Base-by-base conservation (phyloP, 2,888 invertebrate genomes). In the Sphaeridia pumilis region DNA sequence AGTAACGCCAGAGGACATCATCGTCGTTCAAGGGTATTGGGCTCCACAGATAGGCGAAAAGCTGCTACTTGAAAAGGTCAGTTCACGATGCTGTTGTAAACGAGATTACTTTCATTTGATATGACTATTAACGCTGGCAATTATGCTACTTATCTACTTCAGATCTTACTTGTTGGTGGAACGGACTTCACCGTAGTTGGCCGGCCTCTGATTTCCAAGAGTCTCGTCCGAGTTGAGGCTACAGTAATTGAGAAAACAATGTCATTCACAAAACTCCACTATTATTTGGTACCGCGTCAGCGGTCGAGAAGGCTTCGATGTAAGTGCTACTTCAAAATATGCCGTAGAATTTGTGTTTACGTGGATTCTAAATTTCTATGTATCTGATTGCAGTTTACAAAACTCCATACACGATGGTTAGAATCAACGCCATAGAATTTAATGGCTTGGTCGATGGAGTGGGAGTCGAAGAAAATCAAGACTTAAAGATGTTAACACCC, bases 191-290 rank as follows among this genome's bases (percentile, higher is more conserved):
- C 87, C 0, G 70, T 92, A 0, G 74, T 89, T 58, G 90, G 92
- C 7, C 72, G 82, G 36, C 90, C 90, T 0, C 64, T 89, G 10
- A 74, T 92, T 1, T 82, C 84, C 65, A 74, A 77, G 17, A 84
- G 82, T 14, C 69, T 87, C 43, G 83, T 86, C 0, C 74, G 78
- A 60, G 77, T 92, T 0, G 79, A 82, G 55, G 90, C 86, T 0
- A 88, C 87, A 21, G 76, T 89, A 0, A 80, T 89, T 46, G 87
- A 88, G 52, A 88, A 88, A 70, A 83, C 83, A 0, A 71, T 88
- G 12, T 83, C 85, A 0, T 83, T 86, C 66, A 86, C 84, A 2
- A 82, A 82, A 70, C 82, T 83, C 26, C 77, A 81, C 67, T 87
- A 87, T 57, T 26, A 34, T 4, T 55, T 63, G 28, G 62, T 47